Evolutionary conservation across 1,140 invertebrate genomes (phyloP).

Genomic region (Epicauta chinensis): DNA sequence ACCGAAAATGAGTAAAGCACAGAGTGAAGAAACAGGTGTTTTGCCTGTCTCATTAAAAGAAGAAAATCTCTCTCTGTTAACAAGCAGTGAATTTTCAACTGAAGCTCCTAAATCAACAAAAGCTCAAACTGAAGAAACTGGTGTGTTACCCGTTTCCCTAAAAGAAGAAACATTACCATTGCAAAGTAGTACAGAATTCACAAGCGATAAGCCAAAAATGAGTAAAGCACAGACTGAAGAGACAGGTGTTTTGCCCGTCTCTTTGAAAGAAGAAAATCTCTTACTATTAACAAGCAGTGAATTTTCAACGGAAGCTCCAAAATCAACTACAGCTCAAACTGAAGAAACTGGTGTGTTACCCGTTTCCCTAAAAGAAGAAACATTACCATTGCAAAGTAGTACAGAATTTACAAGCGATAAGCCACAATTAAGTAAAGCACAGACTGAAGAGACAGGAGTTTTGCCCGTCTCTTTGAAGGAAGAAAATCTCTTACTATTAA

Average conservation of each 20-base stretch:
- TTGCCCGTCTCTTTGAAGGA: no score
- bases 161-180: slow-evolving; percentile 35
- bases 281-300: slow-evolving; percentile 30
- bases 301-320: slow-evolving; percentile 32
- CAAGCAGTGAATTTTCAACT: slow-evolving; percentile 24
- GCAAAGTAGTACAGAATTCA: slow-evolving; percentile 31
- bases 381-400: no score
- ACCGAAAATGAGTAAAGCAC: slow-evolving; percentile 27
- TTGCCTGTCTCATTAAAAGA: slow-evolving; percentile 26
- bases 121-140: slow-evolving; percentile 30
- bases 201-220: slow-evolving; percentile 38
- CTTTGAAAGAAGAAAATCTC: slow-evolving; percentile 37
- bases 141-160: slow-evolving; percentile 33
- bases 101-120: slow-evolving; percentile 35
- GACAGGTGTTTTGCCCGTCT: slow-evolving; percentile 34
- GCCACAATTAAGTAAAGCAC: no score
- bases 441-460: no score
- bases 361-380: slow-evolving; percentile 30
- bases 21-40: slow-evolving; percentile 37
- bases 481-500: no score
- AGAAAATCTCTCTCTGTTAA: neutral
- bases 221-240: slow-evolving; percentile 41
- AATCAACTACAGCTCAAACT: slow-evolving; percentile 42
- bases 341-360: slow-evolving; percentile 39
- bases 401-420: no score